phyloP scores from a whole-genome alignment of 2,113 vertebrate genomes.

The Aspiorhynchus laticeps region DNA sequence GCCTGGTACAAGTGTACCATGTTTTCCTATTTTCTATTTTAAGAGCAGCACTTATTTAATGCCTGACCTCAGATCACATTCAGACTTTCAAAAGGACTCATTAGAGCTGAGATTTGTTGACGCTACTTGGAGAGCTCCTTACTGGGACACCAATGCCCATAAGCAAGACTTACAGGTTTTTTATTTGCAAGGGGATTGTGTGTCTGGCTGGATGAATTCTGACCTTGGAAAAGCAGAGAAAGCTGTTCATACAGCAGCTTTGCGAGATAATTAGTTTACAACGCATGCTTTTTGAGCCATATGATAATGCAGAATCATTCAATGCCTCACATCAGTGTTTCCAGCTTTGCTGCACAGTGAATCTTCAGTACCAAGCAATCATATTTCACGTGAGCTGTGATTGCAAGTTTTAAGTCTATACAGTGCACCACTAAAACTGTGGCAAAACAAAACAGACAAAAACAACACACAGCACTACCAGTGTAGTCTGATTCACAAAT shows the following conservation, averaged over 20 bases:
- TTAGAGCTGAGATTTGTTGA: conserved; percentile 58
- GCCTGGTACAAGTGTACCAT: conserved; percentile 1
- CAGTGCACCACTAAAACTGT: too few relatives aligned
- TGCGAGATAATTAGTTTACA: background rate
- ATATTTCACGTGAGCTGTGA: background rate
- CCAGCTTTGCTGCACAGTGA: background rate
- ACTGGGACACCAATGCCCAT: conserved; percentile 59
- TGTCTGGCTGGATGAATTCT: conserved; percentile 38
- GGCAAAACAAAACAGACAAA: background rate
- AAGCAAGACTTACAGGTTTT: conserved; percentile 48
- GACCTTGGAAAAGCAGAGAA: conserved; percentile 58
- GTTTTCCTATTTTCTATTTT: conserved; percentile 24
- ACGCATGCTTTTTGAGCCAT: background rate
- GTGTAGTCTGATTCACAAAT: background rate
- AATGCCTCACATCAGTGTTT: background rate
- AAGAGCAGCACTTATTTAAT: conserved; percentile 40
- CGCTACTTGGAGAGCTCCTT: conserved; percentile 64
- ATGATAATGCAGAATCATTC: background rate
- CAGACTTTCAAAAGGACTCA: conserved; percentile 50
- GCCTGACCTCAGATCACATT: conserved; percentile 47
- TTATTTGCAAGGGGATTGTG: background rate
- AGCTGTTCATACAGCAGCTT: background rate
- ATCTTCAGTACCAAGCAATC: background rate
- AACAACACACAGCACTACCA: background rate
- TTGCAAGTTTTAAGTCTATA: background rate